A percentile compares a stretch with the other conserved stretches of the same genome.
Evolutionary conservation across 2,797 vertebrate genomes (phyloP).

Genomic region (Artibeus jamaicensis): DNA sequence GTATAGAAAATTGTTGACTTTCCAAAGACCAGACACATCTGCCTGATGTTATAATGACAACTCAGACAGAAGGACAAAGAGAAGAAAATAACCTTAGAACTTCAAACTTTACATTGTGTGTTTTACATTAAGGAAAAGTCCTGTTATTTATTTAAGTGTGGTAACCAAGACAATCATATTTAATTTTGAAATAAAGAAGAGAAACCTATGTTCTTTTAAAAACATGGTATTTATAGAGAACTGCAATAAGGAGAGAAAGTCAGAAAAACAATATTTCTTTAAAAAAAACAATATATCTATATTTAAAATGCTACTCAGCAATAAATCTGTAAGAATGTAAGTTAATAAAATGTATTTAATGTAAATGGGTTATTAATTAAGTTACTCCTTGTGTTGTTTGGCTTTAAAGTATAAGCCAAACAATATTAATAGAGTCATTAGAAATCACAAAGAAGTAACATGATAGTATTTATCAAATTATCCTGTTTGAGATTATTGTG

Average conservation of each 20-base stretch:
- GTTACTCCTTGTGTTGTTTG: neutral
- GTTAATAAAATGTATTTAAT: neutral
- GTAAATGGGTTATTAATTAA: neutral
- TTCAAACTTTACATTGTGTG: neutral
- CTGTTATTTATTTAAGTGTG: neutral
- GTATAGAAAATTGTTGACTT: neutral
- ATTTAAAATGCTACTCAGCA: neutral
- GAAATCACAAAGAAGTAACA: neutral
- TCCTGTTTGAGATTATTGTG: neutral
- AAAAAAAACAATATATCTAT: neutral
- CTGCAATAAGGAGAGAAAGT: neutral
- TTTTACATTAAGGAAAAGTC: neutral
- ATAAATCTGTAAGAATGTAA: neutral
- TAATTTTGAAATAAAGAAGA: neutral
- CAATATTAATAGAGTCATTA: neutral
- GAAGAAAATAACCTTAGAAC: neutral
- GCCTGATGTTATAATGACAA: neutral
- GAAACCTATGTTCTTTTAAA: neutral
- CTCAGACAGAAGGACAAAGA: neutral
- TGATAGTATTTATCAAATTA: neutral
- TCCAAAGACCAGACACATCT: neutral
- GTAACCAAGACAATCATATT: neutral
- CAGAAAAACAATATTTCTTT: neutral
- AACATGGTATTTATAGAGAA: neutral
- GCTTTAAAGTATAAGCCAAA: neutral